These are phyloP conservation scores for Pangasius mekongensis DNA, from an alignment of 2,797 vertebrate genomes.

Conservation along the genomic window DNA sequence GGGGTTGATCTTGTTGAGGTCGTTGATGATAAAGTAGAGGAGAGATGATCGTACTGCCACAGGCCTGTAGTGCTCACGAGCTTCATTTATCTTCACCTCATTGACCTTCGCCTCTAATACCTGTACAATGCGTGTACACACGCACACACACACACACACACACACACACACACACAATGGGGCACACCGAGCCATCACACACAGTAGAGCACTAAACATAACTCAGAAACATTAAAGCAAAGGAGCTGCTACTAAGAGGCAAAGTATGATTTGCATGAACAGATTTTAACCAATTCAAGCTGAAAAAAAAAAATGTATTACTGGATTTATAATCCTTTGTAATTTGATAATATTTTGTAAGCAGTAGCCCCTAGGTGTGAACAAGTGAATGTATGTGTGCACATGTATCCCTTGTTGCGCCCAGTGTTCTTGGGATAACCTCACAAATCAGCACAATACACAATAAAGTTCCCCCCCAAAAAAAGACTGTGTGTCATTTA, in stretches of 20 bases:
- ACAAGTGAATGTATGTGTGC: background rate
- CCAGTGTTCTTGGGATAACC: background rate
- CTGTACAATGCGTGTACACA: constrained; percentile 58
- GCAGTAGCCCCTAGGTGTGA: background rate
- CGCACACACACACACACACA: background rate
- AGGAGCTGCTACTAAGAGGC: background rate
- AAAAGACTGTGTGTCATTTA: background rate
- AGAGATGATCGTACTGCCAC: constrained; percentile 81
- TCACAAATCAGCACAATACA: background rate
- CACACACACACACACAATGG: background rate
- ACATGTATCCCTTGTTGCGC: background rate
- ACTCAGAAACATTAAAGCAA: background rate
- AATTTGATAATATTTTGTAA: background rate
- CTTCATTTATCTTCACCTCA: constrained; percentile 83
- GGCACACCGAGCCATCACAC: background rate
- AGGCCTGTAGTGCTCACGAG: constrained; percentile 78
- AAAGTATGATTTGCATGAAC: background rate
- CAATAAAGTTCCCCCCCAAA: background rate
- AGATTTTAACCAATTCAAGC: background rate
- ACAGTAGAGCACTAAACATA: background rate
- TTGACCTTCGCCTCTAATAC: constrained; percentile 84
- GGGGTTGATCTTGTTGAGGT: constrained; percentile 86
- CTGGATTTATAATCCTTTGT: background rate
- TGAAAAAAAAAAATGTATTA: background rate
- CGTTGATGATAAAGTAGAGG: constrained; percentile 84